These are phyloP conservation scores for Hybognathus amarus DNA, from an alignment of 2,797 vertebrate genomes.

Conservation along the genomic window DNA sequence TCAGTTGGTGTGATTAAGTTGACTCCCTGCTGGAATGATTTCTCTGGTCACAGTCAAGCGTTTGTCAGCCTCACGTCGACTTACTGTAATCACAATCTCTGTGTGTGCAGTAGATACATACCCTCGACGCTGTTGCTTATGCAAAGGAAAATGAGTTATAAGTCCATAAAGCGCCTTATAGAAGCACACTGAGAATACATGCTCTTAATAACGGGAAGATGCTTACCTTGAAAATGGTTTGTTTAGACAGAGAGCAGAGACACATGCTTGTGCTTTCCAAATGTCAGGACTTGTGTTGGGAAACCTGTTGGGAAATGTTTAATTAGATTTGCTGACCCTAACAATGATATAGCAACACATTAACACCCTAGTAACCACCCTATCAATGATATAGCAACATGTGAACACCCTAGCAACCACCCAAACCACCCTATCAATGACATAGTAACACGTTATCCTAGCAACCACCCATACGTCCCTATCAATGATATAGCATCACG, in stretches of 20 bases:
- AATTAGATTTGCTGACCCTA: not conserved
- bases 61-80: constrained; percentile 67
- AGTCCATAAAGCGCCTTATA: constrained; percentile 1
- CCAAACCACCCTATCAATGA: not conserved
- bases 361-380: no score
- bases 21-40: constrained; percentile 69
- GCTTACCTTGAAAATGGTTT: not conserved
- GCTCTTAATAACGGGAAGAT: constrained; percentile 6
- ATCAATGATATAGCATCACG: no score
- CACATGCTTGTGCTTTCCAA: not conserved
- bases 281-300: not conserved
- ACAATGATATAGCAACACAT: not conserved
- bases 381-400: no score
- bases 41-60: constrained; percentile 70
- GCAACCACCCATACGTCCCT: no score
- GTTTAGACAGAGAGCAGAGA: no score
- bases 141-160: not conserved
- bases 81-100: constrained; percentile 62
- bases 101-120: constrained; percentile 46
- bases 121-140: constrained; percentile 16
- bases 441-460: not conserved
- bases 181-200: not conserved
- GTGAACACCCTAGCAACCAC: no score
- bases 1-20: constrained; percentile 78
- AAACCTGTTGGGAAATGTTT: not conserved